phyloP scores from a whole-genome alignment of 2,797 vertebrate genomes.

The Remorina albescens region DNA sequence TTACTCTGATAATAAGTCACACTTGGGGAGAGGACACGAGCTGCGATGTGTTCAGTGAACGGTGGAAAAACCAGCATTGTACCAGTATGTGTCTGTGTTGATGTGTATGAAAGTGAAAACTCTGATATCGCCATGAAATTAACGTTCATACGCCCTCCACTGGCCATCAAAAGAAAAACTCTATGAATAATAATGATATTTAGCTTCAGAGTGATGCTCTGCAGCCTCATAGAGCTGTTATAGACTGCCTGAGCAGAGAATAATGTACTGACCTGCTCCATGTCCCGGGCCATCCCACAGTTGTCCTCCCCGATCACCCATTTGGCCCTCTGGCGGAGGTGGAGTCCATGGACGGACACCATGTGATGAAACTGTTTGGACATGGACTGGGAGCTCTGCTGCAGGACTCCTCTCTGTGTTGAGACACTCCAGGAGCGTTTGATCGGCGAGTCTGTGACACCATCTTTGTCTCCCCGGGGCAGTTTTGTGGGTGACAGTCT shows the following conservation, averaged over 20 bases:
- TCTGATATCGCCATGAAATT: too few species aligned
- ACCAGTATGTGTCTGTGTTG: too few species aligned
- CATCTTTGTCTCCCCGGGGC: not conserved
- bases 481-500: not conserved
- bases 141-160: not conserved
- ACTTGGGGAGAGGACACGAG: too few species aligned
- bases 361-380: conserved; percentile 83
- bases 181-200: not conserved
- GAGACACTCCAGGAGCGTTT: conserved; percentile 91
- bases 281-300: conserved; percentile 77
- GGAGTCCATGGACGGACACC: conserved; percentile 85
- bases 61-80: too few species aligned
- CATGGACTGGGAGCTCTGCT: conserved; percentile 73
- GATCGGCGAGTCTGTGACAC: conserved; percentile 26
- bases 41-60: too few species aligned
- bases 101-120: too few species aligned
- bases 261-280: conserved; percentile 85
- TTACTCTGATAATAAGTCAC: not conserved
- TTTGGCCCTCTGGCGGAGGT: conserved; percentile 88
- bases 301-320: conserved; percentile 87
- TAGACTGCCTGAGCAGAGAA: not conserved
- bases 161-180: not conserved
- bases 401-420: conserved; percentile 52
- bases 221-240: not conserved
- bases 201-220: not conserved